phyloP scores from a whole-genome alignment of 2,113 vertebrate species.

The Leptobrachium leishanense region DNA sequence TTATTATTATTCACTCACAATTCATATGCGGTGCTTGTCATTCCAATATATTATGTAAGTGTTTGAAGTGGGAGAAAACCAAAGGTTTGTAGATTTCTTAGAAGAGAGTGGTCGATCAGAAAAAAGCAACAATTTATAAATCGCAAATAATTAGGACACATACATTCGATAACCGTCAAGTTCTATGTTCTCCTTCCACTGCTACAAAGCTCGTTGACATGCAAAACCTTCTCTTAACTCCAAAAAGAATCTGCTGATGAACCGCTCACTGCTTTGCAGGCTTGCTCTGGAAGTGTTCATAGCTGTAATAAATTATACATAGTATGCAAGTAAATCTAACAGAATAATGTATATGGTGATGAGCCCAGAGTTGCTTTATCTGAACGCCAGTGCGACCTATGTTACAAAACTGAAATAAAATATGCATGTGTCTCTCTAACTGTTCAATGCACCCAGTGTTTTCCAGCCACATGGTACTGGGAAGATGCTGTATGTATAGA shows the following conservation, averaged over 20 bases:
- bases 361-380: slow-evolving; percentile 24
- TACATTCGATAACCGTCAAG: background rate
- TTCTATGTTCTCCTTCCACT: background rate
- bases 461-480: background rate
- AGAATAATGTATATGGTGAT: slow-evolving; percentile 31
- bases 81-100: background rate
- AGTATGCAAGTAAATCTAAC: slow-evolving; percentile 35
- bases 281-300: slow-evolving; percentile 8
- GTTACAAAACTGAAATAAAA: slow-evolving; percentile 24
- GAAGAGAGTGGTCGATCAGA: background rate
- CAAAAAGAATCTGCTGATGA: background rate
- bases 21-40: background rate
- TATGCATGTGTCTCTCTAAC: slow-evolving; percentile 10
- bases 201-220: background rate
- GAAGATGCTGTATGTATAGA: too few species aligned
- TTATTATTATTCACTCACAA: background rate
- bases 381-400: slow-evolving; percentile 6
- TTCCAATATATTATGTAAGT: background rate
- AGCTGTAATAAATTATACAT: slow-evolving; percentile 35
- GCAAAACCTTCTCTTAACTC: background rate
- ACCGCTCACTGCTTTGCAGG: background rate
- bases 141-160: background rate
- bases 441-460: background rate
- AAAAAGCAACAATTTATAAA: background rate
- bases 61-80: background rate